Conservation (phyloP, 1,140 invertebrate species). For the Micrasema longulum region DNA sequence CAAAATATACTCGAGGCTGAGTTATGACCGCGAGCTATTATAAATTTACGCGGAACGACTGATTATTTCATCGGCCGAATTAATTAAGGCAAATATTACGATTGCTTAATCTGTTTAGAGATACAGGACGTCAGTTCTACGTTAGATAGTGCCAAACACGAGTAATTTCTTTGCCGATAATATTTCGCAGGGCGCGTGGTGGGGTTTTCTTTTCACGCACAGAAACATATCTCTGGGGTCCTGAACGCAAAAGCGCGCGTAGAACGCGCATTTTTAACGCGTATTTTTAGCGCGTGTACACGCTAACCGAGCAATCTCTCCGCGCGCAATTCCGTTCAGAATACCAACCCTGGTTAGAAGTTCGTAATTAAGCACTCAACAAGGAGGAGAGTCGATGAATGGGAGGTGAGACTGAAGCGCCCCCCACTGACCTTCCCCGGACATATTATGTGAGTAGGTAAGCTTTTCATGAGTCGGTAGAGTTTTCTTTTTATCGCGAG, state of each 20-base stretch:
- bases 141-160: not conserved
- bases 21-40: conserved; percentile 1
- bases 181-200: not conserved
- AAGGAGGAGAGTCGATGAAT: conserved; percentile 9
- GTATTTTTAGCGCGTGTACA: too few relatives aligned
- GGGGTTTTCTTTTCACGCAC: not conserved
- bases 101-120: conserved; percentile 11
- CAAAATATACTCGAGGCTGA: conserved; percentile 4
- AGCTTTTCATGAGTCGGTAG: too few relatives aligned
- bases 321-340: too few relatives aligned
- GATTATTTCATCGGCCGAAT: not conserved
- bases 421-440: too few relatives aligned
- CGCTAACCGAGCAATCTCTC: too few relatives aligned
- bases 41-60: not conserved
- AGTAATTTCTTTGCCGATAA: not conserved
- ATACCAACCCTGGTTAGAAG: too few relatives aligned
- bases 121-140: not conserved
- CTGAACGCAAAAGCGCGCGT: too few relatives aligned
- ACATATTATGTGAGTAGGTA: too few relatives aligned
- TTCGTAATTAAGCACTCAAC: conserved; percentile 30
- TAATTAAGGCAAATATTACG: not conserved
- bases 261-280: too few relatives aligned
- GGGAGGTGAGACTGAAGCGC: conserved; percentile 11
- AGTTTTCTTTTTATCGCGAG: too few relatives aligned
- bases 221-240: not conserved